A percentile compares a stretch with the other conserved stretches of the same genome.
Conservation (phyloP, 2,797 vertebrate genomes). For the Acanthornis magna region DNA sequence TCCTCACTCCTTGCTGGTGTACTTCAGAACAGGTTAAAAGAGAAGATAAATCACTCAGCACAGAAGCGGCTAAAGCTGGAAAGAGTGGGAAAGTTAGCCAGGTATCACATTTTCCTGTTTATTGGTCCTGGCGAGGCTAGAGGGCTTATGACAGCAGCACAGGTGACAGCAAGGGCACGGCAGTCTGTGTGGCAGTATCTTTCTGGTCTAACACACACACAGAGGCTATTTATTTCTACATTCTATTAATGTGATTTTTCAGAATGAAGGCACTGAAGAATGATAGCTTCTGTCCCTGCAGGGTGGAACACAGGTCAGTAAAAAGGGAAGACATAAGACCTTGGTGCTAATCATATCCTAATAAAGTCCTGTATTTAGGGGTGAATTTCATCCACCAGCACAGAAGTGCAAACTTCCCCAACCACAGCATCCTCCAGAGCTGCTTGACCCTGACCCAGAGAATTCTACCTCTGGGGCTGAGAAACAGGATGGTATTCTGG, state of each 20-base stretch:
- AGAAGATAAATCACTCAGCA: background rate
- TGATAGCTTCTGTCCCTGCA: background rate
- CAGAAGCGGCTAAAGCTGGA: background rate
- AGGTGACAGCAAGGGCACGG: background rate
- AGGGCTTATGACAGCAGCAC: background rate
- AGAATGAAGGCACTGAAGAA: background rate
- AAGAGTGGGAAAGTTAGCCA: background rate
- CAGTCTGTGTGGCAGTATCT: background rate
- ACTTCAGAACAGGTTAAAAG: background rate
- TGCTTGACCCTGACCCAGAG: background rate
- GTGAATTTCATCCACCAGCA: background rate
- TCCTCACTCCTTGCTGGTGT: background rate
- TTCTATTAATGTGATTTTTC: background rate
- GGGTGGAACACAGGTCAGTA: background rate
- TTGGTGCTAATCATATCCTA: background rate
- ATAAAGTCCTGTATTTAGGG: background rate
- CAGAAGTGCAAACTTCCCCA: background rate
- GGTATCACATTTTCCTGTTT: background rate
- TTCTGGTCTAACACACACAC: background rate
- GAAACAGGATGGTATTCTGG: conserved; percentile 26
- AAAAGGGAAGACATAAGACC: background rate
- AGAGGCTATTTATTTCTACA: background rate
- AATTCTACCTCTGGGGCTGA: background rate
- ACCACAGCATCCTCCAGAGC: background rate
- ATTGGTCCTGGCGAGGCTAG: background rate